Percentiles rank a stretch among this genome's conserved stretches.
These are phyloP conservation scores for Enteromius argenteus DNA, from an alignment of 2,797 vertebrate genomes.

Conservation along the genomic window DNA sequence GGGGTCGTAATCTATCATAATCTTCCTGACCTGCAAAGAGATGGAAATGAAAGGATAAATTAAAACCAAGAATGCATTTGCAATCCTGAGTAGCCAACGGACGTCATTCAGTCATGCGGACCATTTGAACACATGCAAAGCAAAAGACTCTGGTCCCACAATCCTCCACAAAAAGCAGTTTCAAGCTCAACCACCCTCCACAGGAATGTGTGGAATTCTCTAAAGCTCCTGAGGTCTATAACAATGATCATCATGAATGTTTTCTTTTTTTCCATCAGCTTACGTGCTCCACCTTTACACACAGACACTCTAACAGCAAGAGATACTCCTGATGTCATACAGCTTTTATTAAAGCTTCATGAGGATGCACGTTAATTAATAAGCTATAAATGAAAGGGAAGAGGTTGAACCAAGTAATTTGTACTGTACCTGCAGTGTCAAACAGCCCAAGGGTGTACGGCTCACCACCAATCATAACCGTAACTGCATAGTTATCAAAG, in stretches of 20 bases:
- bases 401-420: neutral
- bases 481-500: slow-evolving; percentile 87
- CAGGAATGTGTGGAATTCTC: slow-evolving; percentile 53
- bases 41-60: neutral
- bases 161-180: slow-evolving; percentile 18
- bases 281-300: neutral
- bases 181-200: slow-evolving; percentile 40
- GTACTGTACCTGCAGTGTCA: slow-evolving; percentile 82
- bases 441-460: slow-evolving; percentile 85
- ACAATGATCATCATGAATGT: slow-evolving; percentile 41
- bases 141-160: slow-evolving; percentile 22
- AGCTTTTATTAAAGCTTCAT: neutral
- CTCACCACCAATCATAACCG: slow-evolving; percentile 86
- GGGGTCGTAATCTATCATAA: slow-evolving; percentile 84
- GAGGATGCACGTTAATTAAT: neutral
- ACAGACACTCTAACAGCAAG: neutral
- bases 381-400: neutral
- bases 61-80: slow-evolving; percentile 6
- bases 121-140: neutral
- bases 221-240: slow-evolving; percentile 30
- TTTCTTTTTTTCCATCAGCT: neutral
- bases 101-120: neutral
- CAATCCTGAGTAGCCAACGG: neutral
- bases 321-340: neutral
- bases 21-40: slow-evolving; percentile 82